Base-by-base conservation (phyloP, 2,888 invertebrate genomes). In the Ochlodes sylvanus region DNA sequence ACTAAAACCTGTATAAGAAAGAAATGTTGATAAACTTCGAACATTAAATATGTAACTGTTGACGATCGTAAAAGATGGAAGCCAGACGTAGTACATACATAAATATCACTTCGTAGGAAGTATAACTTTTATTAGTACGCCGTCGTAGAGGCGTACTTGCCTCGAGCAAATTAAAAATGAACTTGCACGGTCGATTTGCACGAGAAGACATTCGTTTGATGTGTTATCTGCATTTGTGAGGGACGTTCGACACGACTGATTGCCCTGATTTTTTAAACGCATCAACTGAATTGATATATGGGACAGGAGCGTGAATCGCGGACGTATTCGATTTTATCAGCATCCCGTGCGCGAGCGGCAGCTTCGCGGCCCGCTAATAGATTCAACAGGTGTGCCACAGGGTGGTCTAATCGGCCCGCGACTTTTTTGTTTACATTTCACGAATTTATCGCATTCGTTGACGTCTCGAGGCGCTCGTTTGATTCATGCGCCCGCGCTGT, bases 11-110 rank as follows among this genome's bases (percentile, higher is more conserved):
- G 90, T 86, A 91, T 90, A 90, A 92, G 92, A 92, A 93, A 92
- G 89, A 92, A 92, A 88, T 93, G 92, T 92, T 93, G 92, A 93
- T 93, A 93, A 92, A 93, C 93, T 92, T 90, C 88, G 90, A 89
- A 89, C 90, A 92, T 92, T 90, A 91, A 92, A 92, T 92, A 92
- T 92, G 91, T 92, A 92, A 93, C 93, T 91, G 92, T 91, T 90
- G 91, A 88, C 85, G 87, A 91, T 92, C 91, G 80, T 93, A 92
- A 93, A 87, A 82, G 85, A 90, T 87, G 83, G 86, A 89, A 85
- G 85, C 90, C 92, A 92, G 92, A 87, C 91, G 81, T 83, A 83
- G 80, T 84, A 83, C 82, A 82, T 83, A 84, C 85, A 83, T 84
- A 86, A 87, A 90, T 90, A 91, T 90, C 87, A 89, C 86, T 88